Evolutionary conservation across 2,888 invertebrate species (phyloP).

Genomic region (Nematopogon swammerdamellus): DNA sequence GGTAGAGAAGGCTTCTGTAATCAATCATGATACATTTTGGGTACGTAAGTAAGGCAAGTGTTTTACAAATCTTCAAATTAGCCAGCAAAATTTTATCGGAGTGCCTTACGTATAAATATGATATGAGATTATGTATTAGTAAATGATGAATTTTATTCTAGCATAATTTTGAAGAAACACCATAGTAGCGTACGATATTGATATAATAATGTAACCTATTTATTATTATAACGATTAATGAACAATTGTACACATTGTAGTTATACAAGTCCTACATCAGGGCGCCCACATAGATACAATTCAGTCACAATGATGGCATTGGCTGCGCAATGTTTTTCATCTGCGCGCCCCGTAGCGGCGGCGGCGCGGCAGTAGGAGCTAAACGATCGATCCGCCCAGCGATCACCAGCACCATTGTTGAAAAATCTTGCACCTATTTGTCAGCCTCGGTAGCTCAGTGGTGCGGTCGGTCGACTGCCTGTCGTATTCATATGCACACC

Average conservation of each 20-base stretch:
- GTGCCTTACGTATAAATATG: constrained; percentile 57
- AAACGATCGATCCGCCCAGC: too few species aligned
- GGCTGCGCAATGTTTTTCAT: too few species aligned
- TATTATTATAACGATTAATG: neutral
- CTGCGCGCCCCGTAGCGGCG: too few species aligned
- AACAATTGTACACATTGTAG: neutral
- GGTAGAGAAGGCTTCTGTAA: neutral
- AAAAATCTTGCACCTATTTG: too few species aligned
- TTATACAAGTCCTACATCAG: too few species aligned
- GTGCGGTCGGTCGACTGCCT: too few species aligned
- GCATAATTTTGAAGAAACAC: constrained; percentile 55
- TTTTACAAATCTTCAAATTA: constrained; percentile 2
- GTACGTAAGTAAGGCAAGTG: neutral
- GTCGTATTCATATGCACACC: too few species aligned
- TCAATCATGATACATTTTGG: neutral
- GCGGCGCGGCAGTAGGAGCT: too few species aligned
- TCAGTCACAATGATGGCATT: too few species aligned
- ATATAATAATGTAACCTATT: neutral
- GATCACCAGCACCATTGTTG: too few species aligned
- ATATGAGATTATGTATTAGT: constrained; percentile 42
- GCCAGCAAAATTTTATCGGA: constrained; percentile 48
- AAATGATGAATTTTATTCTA: constrained; percentile 51
- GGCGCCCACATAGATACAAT: too few species aligned
- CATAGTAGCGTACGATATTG: constrained; percentile 27
- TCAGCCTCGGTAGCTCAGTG: too few species aligned